Percentiles rank a stretch among this genome's conserved stretches.
Conservation (phyloP, 2,797 vertebrate genomes). For the Chrysocyon brachyurus region DNA sequence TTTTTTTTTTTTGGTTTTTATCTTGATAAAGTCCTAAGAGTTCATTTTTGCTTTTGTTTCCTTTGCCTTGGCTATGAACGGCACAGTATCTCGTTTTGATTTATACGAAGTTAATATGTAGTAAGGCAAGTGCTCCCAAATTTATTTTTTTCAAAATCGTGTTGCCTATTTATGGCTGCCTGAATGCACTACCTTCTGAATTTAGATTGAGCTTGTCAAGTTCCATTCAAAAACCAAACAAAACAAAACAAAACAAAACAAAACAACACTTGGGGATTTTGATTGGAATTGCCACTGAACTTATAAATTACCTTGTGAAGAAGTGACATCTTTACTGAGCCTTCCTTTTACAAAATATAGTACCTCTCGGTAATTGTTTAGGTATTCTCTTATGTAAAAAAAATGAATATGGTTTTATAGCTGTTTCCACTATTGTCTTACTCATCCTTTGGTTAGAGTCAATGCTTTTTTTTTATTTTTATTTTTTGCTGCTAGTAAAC, state of each 20-base stretch:
- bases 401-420: not conserved
- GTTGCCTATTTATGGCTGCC: not conserved
- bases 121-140: not conserved
- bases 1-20: not conserved
- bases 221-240: not conserved
- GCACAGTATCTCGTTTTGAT: not conserved
- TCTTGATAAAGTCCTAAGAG: not conserved
- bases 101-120: not conserved
- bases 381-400: not conserved
- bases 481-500: not conserved
- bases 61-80: rapidly evolving
- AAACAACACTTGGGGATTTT: not conserved
- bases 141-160: not conserved
- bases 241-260: not conserved
- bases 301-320: not conserved
- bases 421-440: not conserved
- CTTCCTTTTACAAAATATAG: not conserved
- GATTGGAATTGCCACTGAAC: not conserved
- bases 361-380: not conserved
- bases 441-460: not conserved
- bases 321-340: not conserved
- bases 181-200: not conserved
- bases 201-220: not conserved
- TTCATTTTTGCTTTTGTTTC: not conserved
- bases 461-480: not conserved